Base-by-base conservation (phyloP, 1,140 invertebrate species). In the Trichonephila clavipes region DNA sequence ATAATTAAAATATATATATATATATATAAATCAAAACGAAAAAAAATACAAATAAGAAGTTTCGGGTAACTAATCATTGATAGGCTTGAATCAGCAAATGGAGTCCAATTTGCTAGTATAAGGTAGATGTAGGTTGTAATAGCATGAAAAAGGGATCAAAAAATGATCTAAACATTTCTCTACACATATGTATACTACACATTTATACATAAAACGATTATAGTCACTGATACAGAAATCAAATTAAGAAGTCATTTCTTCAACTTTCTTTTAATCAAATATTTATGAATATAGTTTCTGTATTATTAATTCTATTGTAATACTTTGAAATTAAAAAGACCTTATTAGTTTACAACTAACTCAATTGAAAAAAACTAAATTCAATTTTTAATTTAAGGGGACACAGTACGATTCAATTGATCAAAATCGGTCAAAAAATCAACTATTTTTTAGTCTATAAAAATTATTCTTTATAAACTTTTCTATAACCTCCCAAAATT, bases 81-180 rank as follows among this genome's bases (percentile, higher is more conserved):
- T 21, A 77, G 24, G 34, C 12, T 24, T 19, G 19, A 18, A 89
- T 16, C 34, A 89, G 44, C 34, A 72, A 77, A 72, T 77, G 24
- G 88, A 34, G 28, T 12, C n/a, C 24, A 69, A 69, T 51, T 28
- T 34, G 16, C 14, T 69, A 64, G n/a, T 62, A 66, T 19, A 92
- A 92, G 91, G 91, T 92, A 92, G 91, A 61, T 92, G 64, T 24
- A 66, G 91, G 91, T 92, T 92, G 91, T 92, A 92, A 87, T 92
- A 92, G 91, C 66, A 61, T 28, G 21, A 40, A 92, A 87, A 92
- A 92, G 44, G 66, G 64, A 72, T 18, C 61, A 62, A 83, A 40
- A 86, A 66, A 92, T 62, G 28, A 58, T 83, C 83, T 62, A 92
- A 87, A 62, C 58, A 86, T 87, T 69, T 92, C 28, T 72, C 64